These are phyloP conservation scores for Heliocidaris erythrogramma DNA, from an alignment of 35 echinoderm and acorn worm genomes.

Conservation along the genomic window DNA sequence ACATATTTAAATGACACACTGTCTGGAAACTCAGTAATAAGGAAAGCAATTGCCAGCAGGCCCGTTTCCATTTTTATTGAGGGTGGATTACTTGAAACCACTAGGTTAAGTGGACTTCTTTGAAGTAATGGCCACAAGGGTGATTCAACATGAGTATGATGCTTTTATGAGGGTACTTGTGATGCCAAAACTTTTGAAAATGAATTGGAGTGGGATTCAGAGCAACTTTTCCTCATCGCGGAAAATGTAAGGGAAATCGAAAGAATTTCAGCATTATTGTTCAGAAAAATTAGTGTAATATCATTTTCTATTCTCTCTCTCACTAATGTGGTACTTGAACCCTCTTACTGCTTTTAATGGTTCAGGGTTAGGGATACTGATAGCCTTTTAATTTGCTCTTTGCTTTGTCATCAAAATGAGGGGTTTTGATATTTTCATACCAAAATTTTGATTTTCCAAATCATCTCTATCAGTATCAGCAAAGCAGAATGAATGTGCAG, in stretches of 20 bases:
- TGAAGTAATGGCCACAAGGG: not conserved
- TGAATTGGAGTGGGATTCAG: not conserved
- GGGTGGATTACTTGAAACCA: not conserved
- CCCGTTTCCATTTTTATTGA: not conserved
- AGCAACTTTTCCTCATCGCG: not conserved
- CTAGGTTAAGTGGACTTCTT: slow-evolving; percentile 16
- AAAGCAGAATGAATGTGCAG: too few relatives aligned
- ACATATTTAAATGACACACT: slow-evolving; percentile 18
- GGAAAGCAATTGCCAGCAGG: slow-evolving; percentile 14
- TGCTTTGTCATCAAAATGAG: too few relatives aligned
- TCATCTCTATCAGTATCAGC: too few relatives aligned
- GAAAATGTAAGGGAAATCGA: not conserved
- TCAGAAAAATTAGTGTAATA: too few relatives aligned
- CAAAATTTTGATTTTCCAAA: too few relatives aligned
- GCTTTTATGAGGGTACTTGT: not conserved
- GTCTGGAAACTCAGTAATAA: slow-evolving; percentile 11
- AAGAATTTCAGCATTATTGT: not conserved
- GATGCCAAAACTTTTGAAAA: not conserved
- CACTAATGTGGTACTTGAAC: too few relatives aligned
- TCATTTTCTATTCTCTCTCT: too few relatives aligned
- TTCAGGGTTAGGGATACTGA: too few relatives aligned
- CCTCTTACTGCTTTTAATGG: too few relatives aligned
- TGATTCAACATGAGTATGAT: slow-evolving; percentile 2
- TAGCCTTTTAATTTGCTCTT: too few relatives aligned
- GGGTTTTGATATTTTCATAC: too few relatives aligned